Evolutionary conservation across 2,113 vertebrate genomes (phyloP).

Genomic region (Colaptes auratus): DNA sequence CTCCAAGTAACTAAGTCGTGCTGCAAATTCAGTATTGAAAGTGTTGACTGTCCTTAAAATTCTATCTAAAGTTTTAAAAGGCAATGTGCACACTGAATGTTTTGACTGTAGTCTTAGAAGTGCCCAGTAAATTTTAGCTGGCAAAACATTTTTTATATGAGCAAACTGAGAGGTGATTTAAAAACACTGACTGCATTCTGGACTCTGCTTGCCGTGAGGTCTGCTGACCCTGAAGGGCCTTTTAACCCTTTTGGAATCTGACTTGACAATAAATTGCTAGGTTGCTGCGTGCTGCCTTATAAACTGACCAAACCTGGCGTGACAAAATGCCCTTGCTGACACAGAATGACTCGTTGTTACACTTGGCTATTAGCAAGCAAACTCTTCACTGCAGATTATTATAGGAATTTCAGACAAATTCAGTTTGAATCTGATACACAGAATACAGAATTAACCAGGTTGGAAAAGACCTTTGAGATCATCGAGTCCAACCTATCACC

Average conservation of each 20-base stretch:
- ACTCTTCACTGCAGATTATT: neutral
- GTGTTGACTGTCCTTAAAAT: neutral
- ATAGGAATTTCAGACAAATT: neutral
- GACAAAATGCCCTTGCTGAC: neutral
- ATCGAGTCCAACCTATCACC: no score
- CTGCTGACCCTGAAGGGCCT: neutral
- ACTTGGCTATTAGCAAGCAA: neutral
- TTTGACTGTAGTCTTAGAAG: neutral
- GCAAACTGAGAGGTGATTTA: neutral
- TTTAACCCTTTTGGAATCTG: neutral
- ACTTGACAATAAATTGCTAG: neutral
- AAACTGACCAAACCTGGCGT: neutral
- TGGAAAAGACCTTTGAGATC: no score
- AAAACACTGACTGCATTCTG: neutral
- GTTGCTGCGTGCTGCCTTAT: neutral
- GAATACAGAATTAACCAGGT: no score
- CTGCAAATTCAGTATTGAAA: neutral
- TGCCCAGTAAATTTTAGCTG: neutral
- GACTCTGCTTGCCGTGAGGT: neutral
- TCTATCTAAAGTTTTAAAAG: neutral
- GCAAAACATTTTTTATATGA: neutral
- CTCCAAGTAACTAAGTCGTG: neutral
- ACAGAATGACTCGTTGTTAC: neutral
- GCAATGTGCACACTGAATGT: no score
- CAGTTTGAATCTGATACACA: neutral